Evolutionary conservation across 2,888 invertebrate genomes (phyloP), one percentile per base, ranked within the genome.

Genomic region (Byasa hedistus): DNA sequence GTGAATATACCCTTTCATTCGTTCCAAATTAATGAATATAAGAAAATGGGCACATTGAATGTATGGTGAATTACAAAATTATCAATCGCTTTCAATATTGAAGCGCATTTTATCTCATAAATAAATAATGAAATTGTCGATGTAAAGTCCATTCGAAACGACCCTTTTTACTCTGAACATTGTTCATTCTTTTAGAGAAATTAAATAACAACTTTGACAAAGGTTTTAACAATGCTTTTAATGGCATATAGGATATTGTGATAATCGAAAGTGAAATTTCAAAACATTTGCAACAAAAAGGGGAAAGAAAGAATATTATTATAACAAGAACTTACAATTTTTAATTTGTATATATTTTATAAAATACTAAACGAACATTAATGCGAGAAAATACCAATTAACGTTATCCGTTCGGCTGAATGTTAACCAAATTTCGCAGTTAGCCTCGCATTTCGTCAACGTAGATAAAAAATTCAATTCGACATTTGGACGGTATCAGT

Each of bases 391-490:
- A 44, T 60, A 60, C 32, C 27, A 48, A 48, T 60, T 32, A 66
- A 58, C 32, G 10, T 17, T n/a, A 61, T 21, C 27, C 4, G n/a
- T 54, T 66, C 39, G 39, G 22, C 15, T 36, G 54, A 48, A 59
- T 22, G 59, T 57, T 52, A 58, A 63, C 63, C 27, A 51, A 22
- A 36, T 23, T 32, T 54, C 22, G 19, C 39, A 52, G 52, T 54
- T 61, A 54, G 58, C 48, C 39, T 51, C 54, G 48, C 54, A 58
- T 62, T 61, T n/a, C 58, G 59, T 23, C 55, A 44, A 54, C 48
- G 57, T 21, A 51, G 51, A 66, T 56, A 66, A 61, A 66, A 66
- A 57, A 36, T n/a, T 44, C 57, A 61, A 58, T 66, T 62, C 51
- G 23, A 39, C 52, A 57, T 52, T 39, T 61, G 51, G 44, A 65